phyloP scores from a whole-genome alignment of 2,888 invertebrate species.

The Luffia ferchaultella region DNA sequence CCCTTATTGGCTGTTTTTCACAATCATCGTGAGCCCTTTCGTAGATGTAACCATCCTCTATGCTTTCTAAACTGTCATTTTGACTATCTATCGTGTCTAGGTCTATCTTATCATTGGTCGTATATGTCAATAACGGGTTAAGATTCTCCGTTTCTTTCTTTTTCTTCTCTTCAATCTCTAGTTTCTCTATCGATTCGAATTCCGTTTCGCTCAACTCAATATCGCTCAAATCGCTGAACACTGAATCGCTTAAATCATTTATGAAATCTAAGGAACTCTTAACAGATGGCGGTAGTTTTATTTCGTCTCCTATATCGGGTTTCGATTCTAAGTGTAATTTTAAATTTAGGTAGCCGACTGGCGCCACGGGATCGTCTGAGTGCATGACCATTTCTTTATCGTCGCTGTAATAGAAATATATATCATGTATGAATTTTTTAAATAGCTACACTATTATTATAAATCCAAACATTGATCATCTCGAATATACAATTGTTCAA shows the following conservation, averaged over 20 bases:
- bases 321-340: slow-evolving; percentile 81
- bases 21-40: slow-evolving; percentile 51
- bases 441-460: too few species aligned
- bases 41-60: slow-evolving; percentile 45
- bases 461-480: too few species aligned
- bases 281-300: slow-evolving; percentile 48
- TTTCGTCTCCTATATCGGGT: slow-evolving; percentile 43
- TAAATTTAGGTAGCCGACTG: slow-evolving; percentile 93
- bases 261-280: slow-evolving; percentile 69
- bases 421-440: too few species aligned
- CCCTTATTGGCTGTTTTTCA: slow-evolving; percentile 68
- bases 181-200: slow-evolving; percentile 65
- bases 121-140: slow-evolving; percentile 44
- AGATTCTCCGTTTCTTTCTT: slow-evolving; percentile 38
- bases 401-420: slow-evolving; percentile 68
- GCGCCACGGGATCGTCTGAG: slow-evolving; percentile 91
- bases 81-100: slow-evolving; percentile 24
- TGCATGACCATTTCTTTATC: slow-evolving; percentile 88
- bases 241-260: slow-evolving; percentile 69
- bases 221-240: slow-evolving; percentile 71
- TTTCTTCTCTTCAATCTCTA: slow-evolving; percentile 52
- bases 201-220: slow-evolving; percentile 71
- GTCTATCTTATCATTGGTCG: not conserved
- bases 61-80: slow-evolving; percentile 27
- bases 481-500: too few species aligned